Evolutionary conservation across 2,888 invertebrate species (phyloP).

Genomic region (Lobophora halterata): DNA sequence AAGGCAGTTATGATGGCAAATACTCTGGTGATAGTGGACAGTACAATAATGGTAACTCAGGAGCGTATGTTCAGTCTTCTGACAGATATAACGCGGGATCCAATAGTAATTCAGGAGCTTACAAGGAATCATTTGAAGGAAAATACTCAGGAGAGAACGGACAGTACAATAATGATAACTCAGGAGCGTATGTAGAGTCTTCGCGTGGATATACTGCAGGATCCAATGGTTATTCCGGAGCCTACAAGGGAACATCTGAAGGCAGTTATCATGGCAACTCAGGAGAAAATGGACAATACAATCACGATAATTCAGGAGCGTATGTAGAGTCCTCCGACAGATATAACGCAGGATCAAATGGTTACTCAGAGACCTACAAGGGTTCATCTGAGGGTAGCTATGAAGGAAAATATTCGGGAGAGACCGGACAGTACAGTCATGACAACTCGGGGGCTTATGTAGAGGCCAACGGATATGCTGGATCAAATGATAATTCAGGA

Average conservation of each 20-base stretch:
- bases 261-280: no score
- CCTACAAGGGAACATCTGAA: constrained; percentile 27
- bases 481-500: constrained; percentile 27
- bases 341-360: constrained; percentile 36
- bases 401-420: constrained; percentile 35
- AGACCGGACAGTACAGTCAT: constrained; percentile 46
- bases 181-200: no score
- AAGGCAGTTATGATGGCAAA: constrained; percentile 30
- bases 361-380: no score
- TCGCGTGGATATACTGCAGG: no score
- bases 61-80: constrained; percentile 41
- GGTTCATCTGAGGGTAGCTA: constrained; percentile 28
- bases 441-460: constrained; percentile 55
- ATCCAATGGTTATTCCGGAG: constrained; percentile 27
- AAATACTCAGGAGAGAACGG: no score
- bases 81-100: constrained; percentile 34
- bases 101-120: no score
- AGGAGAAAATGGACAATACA: constrained; percentile 47
- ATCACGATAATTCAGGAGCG: constrained; percentile 52
- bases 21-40: constrained; percentile 40
- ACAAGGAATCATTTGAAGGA: constrained; percentile 23
- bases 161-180: no score
- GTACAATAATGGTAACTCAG: constrained; percentile 53
- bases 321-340: constrained; percentile 36
- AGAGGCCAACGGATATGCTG: constrained; percentile 31